These are phyloP conservation scores for Eupithecia pulchellata DNA, from an alignment of 2,888 invertebrate species.

Conservation along the genomic window DNA sequence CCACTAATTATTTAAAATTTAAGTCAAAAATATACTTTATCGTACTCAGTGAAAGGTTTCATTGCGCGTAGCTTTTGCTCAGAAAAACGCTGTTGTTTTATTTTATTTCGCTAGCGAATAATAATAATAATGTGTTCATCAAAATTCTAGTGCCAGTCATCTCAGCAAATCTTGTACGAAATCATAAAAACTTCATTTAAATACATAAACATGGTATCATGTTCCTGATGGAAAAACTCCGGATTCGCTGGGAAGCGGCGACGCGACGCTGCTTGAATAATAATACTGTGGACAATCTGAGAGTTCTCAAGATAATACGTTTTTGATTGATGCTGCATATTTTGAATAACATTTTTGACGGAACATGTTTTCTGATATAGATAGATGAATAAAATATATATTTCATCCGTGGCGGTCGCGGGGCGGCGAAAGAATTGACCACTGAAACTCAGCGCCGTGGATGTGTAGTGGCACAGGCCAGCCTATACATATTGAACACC, in stretches of 20 bases:
- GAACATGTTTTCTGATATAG: not conserved
- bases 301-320: not conserved
- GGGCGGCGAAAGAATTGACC: not conserved
- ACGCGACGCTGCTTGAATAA: conserved; percentile 26
- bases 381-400: not conserved
- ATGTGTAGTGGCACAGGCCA: too few relatives aligned
- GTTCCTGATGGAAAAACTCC: conserved; percentile 28
- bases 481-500: too few relatives aligned
- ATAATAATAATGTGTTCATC: conserved; percentile 13
- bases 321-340: conserved; percentile 2
- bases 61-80: not conserved
- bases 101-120: not conserved
- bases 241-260: conserved; percentile 7
- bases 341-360: not conserved
- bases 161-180: conserved; percentile 14
- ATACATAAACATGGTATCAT: conserved; percentile 26
- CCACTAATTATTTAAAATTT: not conserved
- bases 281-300: conserved; percentile 11
- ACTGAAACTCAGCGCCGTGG: too few relatives aligned
- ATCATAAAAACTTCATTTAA: conserved; percentile 32
- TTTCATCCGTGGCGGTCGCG: not conserved
- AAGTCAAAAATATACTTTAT: not conserved
- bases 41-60: not conserved
- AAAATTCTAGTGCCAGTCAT: conserved; percentile 14
- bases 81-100: not conserved